Base-by-base conservation (phyloP, 2,113 vertebrate genomes). In the Toxotes jaculatrix region DNA sequence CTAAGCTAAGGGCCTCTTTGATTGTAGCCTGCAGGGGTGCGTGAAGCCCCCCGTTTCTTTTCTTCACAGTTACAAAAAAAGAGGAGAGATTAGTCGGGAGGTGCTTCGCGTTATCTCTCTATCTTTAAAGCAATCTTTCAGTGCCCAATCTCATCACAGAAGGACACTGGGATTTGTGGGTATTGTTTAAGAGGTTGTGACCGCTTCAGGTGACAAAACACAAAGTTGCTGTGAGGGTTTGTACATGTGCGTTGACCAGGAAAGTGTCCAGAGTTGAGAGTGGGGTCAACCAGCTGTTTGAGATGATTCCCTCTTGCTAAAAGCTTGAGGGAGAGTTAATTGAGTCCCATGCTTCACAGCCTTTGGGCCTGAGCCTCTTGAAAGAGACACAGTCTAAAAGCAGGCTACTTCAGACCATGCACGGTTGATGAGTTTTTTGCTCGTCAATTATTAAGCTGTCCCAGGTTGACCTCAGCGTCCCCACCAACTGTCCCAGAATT, bases 301-400 rank as follows among this genome's bases (percentile, higher is more conserved):
- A 76, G 79, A 79, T 23, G 51, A 67, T 83, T 71, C 40, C 78
- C 82, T 40, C 36, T 87, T 84, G 82, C 83, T 91, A 90, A 93
- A 90, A 91, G 92, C 95, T 93, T 90, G 32, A 82, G 90, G 74
- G 86, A 90, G 90, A 96, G 93, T 96, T 96, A 95, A 96, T 96
- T 96, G 95, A 94, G 93, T 92, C 85, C 89, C 86, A 82, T 90
- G 88, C 92, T 95, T 95, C 91, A 89, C 80, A 92, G 92, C 79
- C 89, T 93, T 91, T 89, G 85, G 92, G 92, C 32, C 67, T 67
- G 85, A 93, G 85, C 83, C 77, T 87, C 93, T 94, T 94, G 77
- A 88, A 91, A 85, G 79, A 60, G 76, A 83, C 79, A 45, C 76
- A 74, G 84, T 79, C 57, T 83, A 68, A 84, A 64, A 74, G 70